These are phyloP conservation scores for Montipora capitata DNA, from an alignment of 92 coral and sea anemone genomes.

Conservation along the genomic window DNA sequence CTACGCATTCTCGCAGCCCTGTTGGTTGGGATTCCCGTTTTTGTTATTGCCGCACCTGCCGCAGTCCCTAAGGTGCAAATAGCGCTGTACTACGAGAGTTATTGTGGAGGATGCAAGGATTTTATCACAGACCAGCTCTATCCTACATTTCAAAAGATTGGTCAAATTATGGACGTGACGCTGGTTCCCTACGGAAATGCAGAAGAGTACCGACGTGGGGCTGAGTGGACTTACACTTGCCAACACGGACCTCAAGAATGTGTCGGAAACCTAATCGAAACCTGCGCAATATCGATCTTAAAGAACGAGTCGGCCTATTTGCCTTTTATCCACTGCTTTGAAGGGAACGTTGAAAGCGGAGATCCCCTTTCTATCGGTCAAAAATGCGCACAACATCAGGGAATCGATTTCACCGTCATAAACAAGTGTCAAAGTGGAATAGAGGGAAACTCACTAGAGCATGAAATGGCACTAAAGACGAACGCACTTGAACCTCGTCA, in stretches of 20 bases:
- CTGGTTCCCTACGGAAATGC: slow-evolving; percentile 91
- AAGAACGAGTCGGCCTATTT: slow-evolving; percentile 66
- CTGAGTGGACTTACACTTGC: slow-evolving; percentile 75
- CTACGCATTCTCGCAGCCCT: slow-evolving; percentile 10
- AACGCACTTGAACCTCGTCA: slow-evolving; percentile 82
- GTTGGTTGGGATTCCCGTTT: slow-evolving; percentile 29
- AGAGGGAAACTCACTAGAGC: slow-evolving; percentile 81
- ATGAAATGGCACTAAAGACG: slow-evolving; percentile 88
- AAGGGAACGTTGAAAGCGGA: slow-evolving; percentile 31
- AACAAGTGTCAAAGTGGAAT: slow-evolving; percentile 74
- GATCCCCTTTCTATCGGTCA: slow-evolving; percentile 59
- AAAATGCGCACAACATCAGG: slow-evolving; percentile 68
- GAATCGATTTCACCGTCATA: slow-evolving; percentile 74
- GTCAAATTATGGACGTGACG: slow-evolving; percentile 81
- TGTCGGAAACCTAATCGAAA: slow-evolving; percentile 83
- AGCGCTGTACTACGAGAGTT: slow-evolving; percentile 79
- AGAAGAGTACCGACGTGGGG: slow-evolving; percentile 49
- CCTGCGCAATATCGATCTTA: slow-evolving; percentile 80
- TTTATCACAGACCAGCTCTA: slow-evolving; percentile 72
- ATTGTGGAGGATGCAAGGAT: slow-evolving; percentile 83
- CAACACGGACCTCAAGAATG: slow-evolving; percentile 88
- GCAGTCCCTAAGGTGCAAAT: slow-evolving; percentile 72
- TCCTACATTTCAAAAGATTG: slow-evolving; percentile 80
- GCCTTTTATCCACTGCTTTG: slow-evolving; percentile 87
- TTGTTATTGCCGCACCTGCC: slow-evolving; percentile 34